These are phyloP conservation scores for Phytoseiulus persimilis DNA, from an alignment of 2,888 invertebrate genomes.

Conservation along the genomic window DNA sequence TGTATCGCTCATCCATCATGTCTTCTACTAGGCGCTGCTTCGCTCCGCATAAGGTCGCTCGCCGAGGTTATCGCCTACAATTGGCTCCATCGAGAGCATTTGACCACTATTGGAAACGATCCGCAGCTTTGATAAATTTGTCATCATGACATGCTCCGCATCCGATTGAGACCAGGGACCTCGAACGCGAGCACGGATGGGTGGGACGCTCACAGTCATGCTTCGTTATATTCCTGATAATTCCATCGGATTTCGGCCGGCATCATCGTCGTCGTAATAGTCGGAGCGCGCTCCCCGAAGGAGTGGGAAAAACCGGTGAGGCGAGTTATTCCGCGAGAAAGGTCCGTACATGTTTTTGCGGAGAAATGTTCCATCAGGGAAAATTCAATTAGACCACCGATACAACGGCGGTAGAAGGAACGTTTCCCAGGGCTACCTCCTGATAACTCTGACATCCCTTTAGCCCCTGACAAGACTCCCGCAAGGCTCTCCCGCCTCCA, in stretches of 20 bases:
- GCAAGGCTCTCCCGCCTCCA: not conserved
- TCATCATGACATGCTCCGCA: not conserved
- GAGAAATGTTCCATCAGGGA: not conserved
- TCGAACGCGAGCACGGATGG: no score
- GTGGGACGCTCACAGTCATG: no score
- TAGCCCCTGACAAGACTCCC: not conserved
- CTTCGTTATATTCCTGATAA: no score
- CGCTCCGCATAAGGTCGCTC: not conserved
- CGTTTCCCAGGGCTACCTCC: not conserved
- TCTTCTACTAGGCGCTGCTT: not conserved
- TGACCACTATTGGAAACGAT: not conserved
- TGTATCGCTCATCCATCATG: conserved; percentile 5
- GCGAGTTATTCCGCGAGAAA: not conserved
- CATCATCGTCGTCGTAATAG: no score
- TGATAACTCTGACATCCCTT: not conserved
- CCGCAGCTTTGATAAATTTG: not conserved
- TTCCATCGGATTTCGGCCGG: no score
- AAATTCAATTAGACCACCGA: not conserved
- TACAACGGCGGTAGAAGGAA: not conserved
- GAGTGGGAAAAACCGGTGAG: not conserved
- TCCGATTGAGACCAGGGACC: not conserved
- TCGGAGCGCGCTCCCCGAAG: not conserved
- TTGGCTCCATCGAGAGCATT: not conserved
- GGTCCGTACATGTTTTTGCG: not conserved
- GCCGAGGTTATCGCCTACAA: not conserved